Conservation (phyloP, 2,888 invertebrate species). For the Leucoma salicis region DNA sequence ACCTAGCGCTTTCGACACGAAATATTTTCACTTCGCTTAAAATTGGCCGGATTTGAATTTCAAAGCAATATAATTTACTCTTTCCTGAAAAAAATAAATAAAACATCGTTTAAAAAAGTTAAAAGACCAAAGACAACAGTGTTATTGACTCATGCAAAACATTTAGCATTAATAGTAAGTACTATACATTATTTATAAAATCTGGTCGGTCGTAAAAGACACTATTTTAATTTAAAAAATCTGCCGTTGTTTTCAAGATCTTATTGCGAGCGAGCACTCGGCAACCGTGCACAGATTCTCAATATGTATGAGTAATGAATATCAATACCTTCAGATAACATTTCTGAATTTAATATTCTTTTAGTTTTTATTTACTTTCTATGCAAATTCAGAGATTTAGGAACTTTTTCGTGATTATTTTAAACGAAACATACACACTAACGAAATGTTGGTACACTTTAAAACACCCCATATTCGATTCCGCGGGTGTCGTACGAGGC, state of each 20-base stretch:
- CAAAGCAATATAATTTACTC: neutral
- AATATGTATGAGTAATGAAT: no score
- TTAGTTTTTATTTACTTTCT: no score
- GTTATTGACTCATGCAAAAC: slow-evolving; percentile 55
- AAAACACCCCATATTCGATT: no score
- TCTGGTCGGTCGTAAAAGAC: slow-evolving; percentile 30
- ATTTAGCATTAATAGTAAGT: slow-evolving; percentile 34
- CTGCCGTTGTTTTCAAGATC: slow-evolving; percentile 49
- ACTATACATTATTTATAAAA: slow-evolving; percentile 51
- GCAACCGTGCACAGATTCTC: slow-evolving; percentile 42
- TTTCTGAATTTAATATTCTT: no score
- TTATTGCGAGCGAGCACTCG: slow-evolving; percentile 16
- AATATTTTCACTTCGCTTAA: slow-evolving; percentile 1
- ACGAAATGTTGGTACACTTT: no score
- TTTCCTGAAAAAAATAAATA: slow-evolving; percentile 2
- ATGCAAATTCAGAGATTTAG: no score
- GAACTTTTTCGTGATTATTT: no score
- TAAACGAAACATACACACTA: no score
- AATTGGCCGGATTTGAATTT: neutral
- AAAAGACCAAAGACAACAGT: slow-evolving; percentile 13
- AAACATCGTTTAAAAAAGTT: slow-evolving; percentile 9
- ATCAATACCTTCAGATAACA: no score
- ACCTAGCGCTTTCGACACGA: neutral
- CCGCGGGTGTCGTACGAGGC: no score
- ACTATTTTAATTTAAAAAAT: slow-evolving; percentile 54